A percentile compares a stretch with the other conserved stretches of the same genome.
These are phyloP conservation scores for Xanthorhoe designata DNA, from an alignment of 2,888 invertebrate species.

Conservation along the genomic window DNA sequence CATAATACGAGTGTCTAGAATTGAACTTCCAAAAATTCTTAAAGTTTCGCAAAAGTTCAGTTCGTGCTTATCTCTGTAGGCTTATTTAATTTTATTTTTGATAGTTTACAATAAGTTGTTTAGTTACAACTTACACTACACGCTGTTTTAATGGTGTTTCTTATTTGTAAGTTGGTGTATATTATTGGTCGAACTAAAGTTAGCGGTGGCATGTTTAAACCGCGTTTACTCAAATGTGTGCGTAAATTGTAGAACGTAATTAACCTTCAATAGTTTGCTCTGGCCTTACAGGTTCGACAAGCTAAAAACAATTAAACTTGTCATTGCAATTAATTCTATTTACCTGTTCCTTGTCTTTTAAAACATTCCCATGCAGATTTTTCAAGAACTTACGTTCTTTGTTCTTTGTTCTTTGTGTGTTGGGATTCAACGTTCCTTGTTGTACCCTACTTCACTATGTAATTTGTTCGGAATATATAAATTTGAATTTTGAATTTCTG, in stretches of 20 bases:
- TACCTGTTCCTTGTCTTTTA: slow-evolving; percentile 5
- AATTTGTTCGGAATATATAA: no score
- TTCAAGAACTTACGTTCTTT: not conserved
- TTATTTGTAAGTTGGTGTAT: not conserved
- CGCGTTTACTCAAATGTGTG: slow-evolving; percentile 42
- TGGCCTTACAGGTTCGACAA: slow-evolving; percentile 37
- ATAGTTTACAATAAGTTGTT: no score
- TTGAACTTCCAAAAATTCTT: not conserved
- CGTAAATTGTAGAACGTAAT: slow-evolving; percentile 42
- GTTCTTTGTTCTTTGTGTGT: not conserved
- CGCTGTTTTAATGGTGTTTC: not conserved
- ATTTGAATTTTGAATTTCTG: no score
- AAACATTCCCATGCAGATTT: not conserved
- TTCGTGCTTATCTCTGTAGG: not conserved
- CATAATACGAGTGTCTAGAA: slow-evolving; percentile 5
- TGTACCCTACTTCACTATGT: no score
- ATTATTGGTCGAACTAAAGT: slow-evolving; percentile 5
- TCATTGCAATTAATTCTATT: slow-evolving; percentile 11
- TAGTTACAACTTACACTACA: no score
- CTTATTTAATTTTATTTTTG: no score
- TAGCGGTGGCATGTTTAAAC: slow-evolving; percentile 42
- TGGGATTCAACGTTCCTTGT: no score
- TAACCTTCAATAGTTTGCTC: slow-evolving; percentile 49
- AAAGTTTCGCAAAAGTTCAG: not conserved
- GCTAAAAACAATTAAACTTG: slow-evolving; percentile 33